phyloP scores from a whole-genome alignment of 2,888 invertebrate species.

The Polymixis flavicincta region DNA sequence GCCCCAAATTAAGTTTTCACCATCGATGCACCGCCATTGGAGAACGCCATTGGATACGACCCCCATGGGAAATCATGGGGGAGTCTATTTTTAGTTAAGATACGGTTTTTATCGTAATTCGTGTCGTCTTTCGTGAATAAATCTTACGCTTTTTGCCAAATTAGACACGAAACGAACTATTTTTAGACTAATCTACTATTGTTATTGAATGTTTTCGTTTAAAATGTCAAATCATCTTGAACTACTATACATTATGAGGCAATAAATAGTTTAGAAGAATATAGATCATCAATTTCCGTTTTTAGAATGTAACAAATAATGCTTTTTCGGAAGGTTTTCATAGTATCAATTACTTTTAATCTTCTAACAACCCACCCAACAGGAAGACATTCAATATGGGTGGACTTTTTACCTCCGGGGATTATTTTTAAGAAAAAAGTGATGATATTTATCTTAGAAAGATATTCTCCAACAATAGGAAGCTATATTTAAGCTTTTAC shows the following conservation, averaged over 20 bases:
- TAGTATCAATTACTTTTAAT: constrained; percentile 17
- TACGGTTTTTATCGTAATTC: constrained; percentile 22
- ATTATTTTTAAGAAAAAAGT: neutral
- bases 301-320: neutral
- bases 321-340: neutral
- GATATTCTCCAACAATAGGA: too few relatives aligned
- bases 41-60: constrained; percentile 39
- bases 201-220: neutral
- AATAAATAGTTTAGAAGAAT: neutral
- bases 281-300: constrained; percentile 1
- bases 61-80: constrained; percentile 50
- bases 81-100: constrained; percentile 32
- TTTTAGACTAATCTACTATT: neutral
- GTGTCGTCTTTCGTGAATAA: constrained; percentile 30
- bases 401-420: neutral
- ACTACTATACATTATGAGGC: neutral
- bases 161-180: constrained; percentile 6
- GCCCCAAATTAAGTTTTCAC: constrained; percentile 37
- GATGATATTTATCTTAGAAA: neutral
- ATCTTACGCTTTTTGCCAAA: constrained; percentile 16
- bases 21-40: constrained; percentile 28
- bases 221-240: neutral
- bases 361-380: neutral
- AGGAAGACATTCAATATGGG: constrained; percentile 1
- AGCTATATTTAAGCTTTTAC: too few relatives aligned